Base-by-base conservation (phyloP, 92 coral and sea anemone genomes). In the Epizoanthus stellaris region DNA sequence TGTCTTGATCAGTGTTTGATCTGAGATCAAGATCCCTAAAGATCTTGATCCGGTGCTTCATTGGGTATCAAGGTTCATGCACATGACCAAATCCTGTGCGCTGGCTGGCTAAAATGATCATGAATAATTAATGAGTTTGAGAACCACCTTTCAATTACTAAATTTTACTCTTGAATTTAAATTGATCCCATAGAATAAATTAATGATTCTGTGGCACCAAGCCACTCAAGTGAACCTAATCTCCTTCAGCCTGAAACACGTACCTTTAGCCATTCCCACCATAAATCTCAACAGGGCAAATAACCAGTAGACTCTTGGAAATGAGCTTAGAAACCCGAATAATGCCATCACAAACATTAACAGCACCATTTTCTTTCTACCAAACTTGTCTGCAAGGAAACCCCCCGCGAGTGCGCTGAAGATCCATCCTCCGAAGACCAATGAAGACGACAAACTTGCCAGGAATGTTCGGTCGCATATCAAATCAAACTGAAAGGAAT, bases 301-400 rank as follows among this genome's bases (percentile, higher is more conserved):
- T 71, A 79, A 21, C 83, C 83, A 79, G 83, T 79, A 79, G 16
- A 79, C 83, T 63, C 16, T 79, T 39, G 83, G 83, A 63, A 79
- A 79, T 9, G 83, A 79, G 52, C 83, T 62, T 42, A 79, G 59
- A 63, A 79, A 79, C 59, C 83, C 83, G 47, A 79, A 79, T 11
- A 79, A 11, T 2, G 83, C 83, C 83, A 79, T 79, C 21, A 58
- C 57, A 43, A 79, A 79, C 83, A 79, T 79, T n/a, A 79, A 20
- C n/a, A 79, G 72, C 15, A 79, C 6, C 70, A 79, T 36, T 61
- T 79, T 79, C 56, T 62, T 79, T 45, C 83, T 79, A 9, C 83
- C 83, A 79, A 79, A 79, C 57, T 43, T 79, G 71, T 79, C 83
- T 79, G 83, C 71, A 23, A 79, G 52, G 43, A 62, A 62, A 4